Conservation (phyloP, 2,797 vertebrate species). For the Xerus rutilus region DNA sequence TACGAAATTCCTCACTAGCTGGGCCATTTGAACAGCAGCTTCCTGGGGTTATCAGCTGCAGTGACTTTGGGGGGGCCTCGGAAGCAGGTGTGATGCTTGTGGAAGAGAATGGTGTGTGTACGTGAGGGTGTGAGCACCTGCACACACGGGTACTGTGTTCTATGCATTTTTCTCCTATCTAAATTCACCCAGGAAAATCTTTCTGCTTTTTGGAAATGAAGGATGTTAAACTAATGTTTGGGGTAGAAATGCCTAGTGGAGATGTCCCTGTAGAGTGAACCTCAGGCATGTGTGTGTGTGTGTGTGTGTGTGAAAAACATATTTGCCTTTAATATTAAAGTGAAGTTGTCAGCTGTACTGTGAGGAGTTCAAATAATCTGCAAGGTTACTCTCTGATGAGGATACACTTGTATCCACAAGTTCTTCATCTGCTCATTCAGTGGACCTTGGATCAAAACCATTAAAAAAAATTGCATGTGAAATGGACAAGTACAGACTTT, state of each 20-base stretch:
- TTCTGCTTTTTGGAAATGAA: background rate
- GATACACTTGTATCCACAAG: rapidly evolving
- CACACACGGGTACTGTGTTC: rapidly evolving
- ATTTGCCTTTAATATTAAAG: background rate
- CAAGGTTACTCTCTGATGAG: rapidly evolving
- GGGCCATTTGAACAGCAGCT: background rate
- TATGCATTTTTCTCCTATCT: background rate
- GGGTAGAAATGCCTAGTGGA: too few species aligned
- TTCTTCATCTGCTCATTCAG: background rate
- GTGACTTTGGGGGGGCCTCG: background rate
- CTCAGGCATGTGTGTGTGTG: background rate
- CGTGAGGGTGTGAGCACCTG: rapidly evolving
- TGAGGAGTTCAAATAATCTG: background rate
- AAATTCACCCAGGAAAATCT: background rate
- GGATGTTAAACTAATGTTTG: background rate
- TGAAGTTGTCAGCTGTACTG: background rate
- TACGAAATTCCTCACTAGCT: background rate
- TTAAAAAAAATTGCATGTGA: background rate
- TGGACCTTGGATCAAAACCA: background rate
- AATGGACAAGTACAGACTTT: background rate
- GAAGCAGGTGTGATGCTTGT: background rate
- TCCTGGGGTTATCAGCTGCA: conserved; percentile 51
- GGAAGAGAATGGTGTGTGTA: background rate
- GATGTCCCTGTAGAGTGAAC: background rate
- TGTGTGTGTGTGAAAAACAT: too few species aligned